Conservation (phyloP, 2,888 invertebrate genomes). For the Halocaridina rubra region DNA sequence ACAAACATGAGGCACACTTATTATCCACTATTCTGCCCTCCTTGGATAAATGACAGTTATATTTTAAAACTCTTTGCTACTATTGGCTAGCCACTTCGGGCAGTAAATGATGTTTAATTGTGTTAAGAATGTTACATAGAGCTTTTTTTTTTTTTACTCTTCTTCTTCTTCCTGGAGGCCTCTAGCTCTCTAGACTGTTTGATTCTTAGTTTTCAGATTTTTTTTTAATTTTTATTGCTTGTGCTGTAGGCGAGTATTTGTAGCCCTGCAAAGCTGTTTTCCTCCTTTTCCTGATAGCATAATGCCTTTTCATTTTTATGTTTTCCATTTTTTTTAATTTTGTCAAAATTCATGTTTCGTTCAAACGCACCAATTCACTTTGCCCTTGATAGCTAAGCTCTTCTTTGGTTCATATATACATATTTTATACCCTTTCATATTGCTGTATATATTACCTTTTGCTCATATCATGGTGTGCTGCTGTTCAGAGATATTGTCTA, state of each 20-base stretch:
- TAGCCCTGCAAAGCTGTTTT: slow-evolving; percentile 14
- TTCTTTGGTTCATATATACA: background rate
- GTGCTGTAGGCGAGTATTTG: slow-evolving; percentile 22
- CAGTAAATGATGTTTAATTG: slow-evolving; percentile 28
- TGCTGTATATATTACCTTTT: background rate
- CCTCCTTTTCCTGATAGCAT: background rate
- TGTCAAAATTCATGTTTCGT: background rate
- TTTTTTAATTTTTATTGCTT: slow-evolving; percentile 3
- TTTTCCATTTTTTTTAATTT: background rate
- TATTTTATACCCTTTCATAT: background rate
- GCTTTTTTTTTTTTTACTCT: no score
- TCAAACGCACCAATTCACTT: no score
- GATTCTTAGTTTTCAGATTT: slow-evolving; percentile 1
- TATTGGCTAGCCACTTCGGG: slow-evolving; percentile 18
- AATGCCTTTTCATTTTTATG: background rate
- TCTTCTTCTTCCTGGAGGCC: slow-evolving; percentile 11
- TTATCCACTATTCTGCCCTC: slow-evolving; percentile 17
- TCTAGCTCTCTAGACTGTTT: slow-evolving; percentile 9
- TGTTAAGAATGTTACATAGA: slow-evolving; percentile 32
- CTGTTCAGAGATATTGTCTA: background rate
- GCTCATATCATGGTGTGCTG: background rate
- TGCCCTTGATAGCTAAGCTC: no score
- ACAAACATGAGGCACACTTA: slow-evolving; percentile 15
- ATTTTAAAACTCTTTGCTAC: background rate
- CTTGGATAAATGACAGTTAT: background rate